Conservation (phyloP, 2,113 vertebrate genomes). For the Corvus cornix region DNA sequence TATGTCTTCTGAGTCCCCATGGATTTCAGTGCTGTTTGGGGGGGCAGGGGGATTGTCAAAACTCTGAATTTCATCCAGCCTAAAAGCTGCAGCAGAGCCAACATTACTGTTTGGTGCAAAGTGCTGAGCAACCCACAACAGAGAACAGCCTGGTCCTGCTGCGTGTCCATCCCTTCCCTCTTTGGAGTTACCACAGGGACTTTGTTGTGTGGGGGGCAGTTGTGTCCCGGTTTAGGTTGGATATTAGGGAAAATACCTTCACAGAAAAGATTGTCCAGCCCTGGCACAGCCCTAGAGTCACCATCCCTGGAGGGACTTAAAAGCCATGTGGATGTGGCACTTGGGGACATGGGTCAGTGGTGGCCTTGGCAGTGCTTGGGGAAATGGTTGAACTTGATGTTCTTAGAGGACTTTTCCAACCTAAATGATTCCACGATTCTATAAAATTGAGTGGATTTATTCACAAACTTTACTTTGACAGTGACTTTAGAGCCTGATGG, state of each 20-base stretch:
- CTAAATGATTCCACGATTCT: background rate
- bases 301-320: background rate
- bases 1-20: background rate
- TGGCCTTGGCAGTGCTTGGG: background rate
- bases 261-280: background rate
- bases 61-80: background rate
- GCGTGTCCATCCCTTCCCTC: background rate
- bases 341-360: background rate
- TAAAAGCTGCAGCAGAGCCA: background rate
- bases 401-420: background rate
- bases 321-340: background rate
- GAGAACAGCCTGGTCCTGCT: background rate
- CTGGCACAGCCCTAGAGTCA: background rate
- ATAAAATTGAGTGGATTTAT: background rate
- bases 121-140: background rate
- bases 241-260: background rate
- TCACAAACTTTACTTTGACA: background rate
- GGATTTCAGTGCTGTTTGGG: background rate
- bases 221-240: background rate
- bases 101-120: background rate
- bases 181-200: background rate
- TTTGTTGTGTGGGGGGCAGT: accelerated
- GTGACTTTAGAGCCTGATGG: background rate
- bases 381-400: background rate
- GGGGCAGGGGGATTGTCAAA: background rate